Evolutionary conservation across 2,113 vertebrate genomes (phyloP).

Genomic region (Felis catus): DNA sequence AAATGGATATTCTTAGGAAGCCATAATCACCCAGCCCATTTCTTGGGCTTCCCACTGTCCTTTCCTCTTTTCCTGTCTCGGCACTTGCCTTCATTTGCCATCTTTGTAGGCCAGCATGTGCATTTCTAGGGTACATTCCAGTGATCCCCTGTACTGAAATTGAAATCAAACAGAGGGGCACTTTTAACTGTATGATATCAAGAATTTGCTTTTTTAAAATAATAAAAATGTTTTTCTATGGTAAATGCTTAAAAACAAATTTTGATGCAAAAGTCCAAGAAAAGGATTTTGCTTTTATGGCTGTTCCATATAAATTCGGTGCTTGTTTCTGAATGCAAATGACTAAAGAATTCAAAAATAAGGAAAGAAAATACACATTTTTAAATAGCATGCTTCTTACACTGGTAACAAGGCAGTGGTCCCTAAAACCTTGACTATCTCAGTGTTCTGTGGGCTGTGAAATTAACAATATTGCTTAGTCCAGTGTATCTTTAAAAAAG

Average conservation of each 20-base stretch:
- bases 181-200: slow-evolving; percentile 16
- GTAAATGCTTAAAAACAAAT: slow-evolving; percentile 39
- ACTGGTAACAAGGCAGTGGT: not conserved
- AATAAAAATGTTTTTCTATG: slow-evolving; percentile 42
- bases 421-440: not conserved
- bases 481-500: not conserved
- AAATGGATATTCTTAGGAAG: not conserved
- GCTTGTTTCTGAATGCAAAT: slow-evolving; percentile 45
- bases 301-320: slow-evolving; percentile 2
- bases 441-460: slow-evolving; percentile 7
- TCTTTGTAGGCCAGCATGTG: not conserved
- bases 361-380: slow-evolving; percentile 13
- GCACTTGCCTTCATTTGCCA: fast-evolving
- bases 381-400: not conserved
- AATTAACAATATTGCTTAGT: slow-evolving; percentile 15
- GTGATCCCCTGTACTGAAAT: not conserved
- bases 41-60: not conserved
- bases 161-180: not conserved
- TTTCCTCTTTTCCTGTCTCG: not conserved
- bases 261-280: slow-evolving; percentile 22
- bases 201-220: slow-evolving; percentile 52
- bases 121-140: not conserved
- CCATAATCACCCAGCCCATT: too few relatives aligned
- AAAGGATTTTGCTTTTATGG: slow-evolving; percentile 2
- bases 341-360: slow-evolving; percentile 42